phyloP scores from a whole-genome alignment of 2,113 vertebrate genomes.

The Sisor rabdophorus region DNA sequence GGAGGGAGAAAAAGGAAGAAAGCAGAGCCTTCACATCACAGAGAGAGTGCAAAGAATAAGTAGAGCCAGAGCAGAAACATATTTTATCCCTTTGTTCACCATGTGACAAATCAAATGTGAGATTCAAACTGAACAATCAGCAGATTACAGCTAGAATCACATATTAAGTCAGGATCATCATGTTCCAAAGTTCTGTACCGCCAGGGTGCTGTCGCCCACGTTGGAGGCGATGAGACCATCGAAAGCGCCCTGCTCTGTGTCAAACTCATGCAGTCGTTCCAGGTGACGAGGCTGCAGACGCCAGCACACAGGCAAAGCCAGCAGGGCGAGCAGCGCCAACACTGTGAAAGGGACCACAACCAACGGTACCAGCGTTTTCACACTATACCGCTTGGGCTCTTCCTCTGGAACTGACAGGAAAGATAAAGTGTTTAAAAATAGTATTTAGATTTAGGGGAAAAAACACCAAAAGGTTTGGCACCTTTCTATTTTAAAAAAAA shows the following conservation, averaged over 20 bases:
- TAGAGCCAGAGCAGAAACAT: too few species aligned
- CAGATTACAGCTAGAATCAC: not conserved
- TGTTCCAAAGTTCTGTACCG: constrained; percentile 48
- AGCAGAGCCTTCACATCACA: too few species aligned
- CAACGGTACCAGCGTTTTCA: constrained; percentile 67
- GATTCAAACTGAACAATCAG: too few species aligned
- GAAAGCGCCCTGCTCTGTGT: constrained; percentile 68
- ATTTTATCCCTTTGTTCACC: too few species aligned
- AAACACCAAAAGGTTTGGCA: not conserved
- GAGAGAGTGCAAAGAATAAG: too few species aligned
- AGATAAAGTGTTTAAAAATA: not conserved
- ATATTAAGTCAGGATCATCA: not conserved
- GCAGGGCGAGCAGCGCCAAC: constrained; percentile 63
- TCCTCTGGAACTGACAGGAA: constrained; percentile 58
- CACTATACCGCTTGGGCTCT: constrained; percentile 61
- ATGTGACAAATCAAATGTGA: too few species aligned
- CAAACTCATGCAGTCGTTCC: constrained; percentile 67
- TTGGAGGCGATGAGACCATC: constrained; percentile 74
- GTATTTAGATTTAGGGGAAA: too few species aligned
- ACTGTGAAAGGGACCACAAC: constrained; percentile 62
- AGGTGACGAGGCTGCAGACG: constrained; percentile 66
- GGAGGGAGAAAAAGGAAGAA: too few species aligned
- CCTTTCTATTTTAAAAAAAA: not conserved
- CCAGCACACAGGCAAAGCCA: constrained; percentile 64
- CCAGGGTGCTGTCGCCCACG: constrained; percentile 73